phyloP scores from a whole-genome alignment of 2,113 vertebrate genomes.

The Loxodonta africana region DNA sequence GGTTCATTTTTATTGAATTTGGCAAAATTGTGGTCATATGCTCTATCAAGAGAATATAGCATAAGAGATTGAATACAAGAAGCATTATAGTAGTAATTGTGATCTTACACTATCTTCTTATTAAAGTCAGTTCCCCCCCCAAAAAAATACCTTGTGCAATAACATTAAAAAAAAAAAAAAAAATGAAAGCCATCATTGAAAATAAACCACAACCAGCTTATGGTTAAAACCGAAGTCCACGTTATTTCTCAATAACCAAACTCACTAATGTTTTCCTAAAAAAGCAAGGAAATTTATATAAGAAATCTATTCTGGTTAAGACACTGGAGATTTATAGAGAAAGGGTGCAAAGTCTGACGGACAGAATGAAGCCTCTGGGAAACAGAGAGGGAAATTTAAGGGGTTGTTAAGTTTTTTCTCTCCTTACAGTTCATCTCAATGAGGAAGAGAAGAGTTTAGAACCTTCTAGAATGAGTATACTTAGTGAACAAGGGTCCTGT shows the following conservation, averaged over 20 bases:
- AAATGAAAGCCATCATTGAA: not conserved
- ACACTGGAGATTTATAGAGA: not conserved
- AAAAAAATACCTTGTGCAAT: not conserved
- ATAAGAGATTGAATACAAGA: not conserved
- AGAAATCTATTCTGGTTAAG: not conserved
- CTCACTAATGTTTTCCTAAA: not conserved
- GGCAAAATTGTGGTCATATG: not conserved
- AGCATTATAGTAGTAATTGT: not conserved
- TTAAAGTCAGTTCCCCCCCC: not conserved
- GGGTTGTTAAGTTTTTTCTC: not conserved
- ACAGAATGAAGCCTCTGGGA: not conserved
- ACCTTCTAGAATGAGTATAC: not conserved
- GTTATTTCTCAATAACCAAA: not conserved
- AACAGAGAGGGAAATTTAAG: not conserved
- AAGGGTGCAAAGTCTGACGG: not conserved
- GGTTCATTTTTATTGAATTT: not conserved
- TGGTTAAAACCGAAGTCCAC: not conserved
- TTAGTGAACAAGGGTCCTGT: not conserved
- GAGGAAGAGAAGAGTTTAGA: accelerated
- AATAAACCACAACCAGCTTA: not conserved
- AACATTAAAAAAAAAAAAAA: not conserved
- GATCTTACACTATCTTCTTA: not conserved
- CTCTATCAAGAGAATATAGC: not conserved
- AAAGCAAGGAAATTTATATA: not conserved
- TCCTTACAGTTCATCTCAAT: not conserved